phyloP scores from a whole-genome alignment of 2,888 invertebrate genomes.

The Pelosia muscerda region DNA sequence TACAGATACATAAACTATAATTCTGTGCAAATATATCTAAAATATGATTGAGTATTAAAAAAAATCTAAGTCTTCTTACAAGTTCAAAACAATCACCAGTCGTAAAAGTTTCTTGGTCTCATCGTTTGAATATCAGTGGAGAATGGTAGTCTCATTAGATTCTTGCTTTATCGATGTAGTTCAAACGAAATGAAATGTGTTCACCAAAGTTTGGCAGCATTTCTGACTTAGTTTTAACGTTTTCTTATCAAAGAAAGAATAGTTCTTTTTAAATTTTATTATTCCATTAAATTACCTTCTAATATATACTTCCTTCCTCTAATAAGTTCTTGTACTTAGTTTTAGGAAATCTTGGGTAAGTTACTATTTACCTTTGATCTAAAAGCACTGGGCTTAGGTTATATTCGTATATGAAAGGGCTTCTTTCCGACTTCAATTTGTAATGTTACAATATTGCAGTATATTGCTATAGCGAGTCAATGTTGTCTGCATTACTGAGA shows the following conservation, averaged over 20 bases:
- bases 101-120: conserved; percentile 43
- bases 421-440: conserved; percentile 59
- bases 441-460: conserved; percentile 51
- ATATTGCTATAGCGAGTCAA: no score
- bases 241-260: conserved; percentile 4
- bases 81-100: conserved; percentile 27
- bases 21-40: no score
- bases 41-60: background rate
- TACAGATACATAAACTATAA: no score
- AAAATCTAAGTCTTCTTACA: background rate
- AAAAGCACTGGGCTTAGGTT: conserved; percentile 13
- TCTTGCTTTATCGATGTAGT: conserved; percentile 27
- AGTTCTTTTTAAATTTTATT: background rate
- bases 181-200: conserved; percentile 16
- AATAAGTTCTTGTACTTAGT: background rate
- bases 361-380: background rate
- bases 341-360: background rate
- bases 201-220: conserved; percentile 15
- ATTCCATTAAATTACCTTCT: no score
- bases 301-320: background rate
- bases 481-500: conserved; percentile 52
- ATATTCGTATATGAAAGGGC: conserved; percentile 48
- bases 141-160: conserved; percentile 42
- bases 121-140: conserved; percentile 39
- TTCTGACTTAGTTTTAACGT: conserved; percentile 3